phyloP scores from a whole-genome alignment of 2,888 invertebrate species.

The Neuroscelio doddi region DNA sequence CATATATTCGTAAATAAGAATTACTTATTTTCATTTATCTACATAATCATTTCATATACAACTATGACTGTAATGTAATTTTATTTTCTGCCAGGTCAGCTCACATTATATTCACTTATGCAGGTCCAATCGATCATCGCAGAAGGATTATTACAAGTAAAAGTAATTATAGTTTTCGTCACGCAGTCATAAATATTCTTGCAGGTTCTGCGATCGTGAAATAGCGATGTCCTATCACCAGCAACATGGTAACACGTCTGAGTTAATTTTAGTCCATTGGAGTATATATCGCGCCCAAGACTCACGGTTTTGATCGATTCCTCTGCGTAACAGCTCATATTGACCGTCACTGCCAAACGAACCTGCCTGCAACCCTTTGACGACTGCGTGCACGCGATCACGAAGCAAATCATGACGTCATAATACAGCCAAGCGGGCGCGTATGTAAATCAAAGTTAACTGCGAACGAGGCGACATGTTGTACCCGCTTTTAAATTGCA shows the following conservation, averaged over 20 bases:
- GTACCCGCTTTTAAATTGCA: conserved; percentile 65
- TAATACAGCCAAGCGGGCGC: conserved; percentile 58
- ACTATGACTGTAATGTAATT: no score
- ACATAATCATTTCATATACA: not conserved
- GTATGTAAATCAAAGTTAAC: conserved; percentile 69
- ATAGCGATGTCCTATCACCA: conserved; percentile 40
- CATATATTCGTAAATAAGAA: conserved; percentile 27
- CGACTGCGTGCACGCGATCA: conserved; percentile 70
- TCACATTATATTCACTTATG: conserved; percentile 34
- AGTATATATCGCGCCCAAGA: conserved; percentile 37
- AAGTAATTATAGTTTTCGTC: conserved; percentile 44
- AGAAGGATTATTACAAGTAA: conserved; percentile 39
- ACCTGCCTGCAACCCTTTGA: conserved; percentile 63
- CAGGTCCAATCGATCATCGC: conserved; percentile 35
- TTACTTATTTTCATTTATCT: not conserved
- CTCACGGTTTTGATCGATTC: conserved; percentile 56
- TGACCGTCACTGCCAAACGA: conserved; percentile 61
- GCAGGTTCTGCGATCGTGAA: conserved; percentile 33
- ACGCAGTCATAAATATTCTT: conserved; percentile 47
- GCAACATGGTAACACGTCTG: conserved; percentile 35
- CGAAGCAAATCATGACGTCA: conserved; percentile 67
- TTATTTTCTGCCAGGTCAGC: not conserved
- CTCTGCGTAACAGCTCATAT: conserved; percentile 58
- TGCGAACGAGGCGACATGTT: conserved; percentile 65
- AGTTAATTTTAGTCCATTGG: conserved; percentile 45